phyloP scores from a whole-genome alignment of 2,888 invertebrate genomes.

The Smittia aterrima region DNA sequence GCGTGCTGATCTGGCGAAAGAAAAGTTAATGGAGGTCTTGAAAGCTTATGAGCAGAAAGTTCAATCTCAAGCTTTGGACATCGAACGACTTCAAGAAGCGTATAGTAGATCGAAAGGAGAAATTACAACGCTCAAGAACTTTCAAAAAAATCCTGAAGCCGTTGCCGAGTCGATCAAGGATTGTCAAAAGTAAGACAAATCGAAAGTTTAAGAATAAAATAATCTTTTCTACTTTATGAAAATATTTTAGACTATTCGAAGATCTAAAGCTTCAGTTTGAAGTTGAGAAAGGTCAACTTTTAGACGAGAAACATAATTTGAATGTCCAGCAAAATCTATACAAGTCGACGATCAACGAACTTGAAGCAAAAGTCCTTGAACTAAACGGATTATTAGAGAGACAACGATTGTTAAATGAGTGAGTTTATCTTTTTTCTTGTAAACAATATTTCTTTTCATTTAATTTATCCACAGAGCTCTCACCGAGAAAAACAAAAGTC shows the following conservation, averaged over 20 bases:
- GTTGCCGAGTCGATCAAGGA: slow-evolving; percentile 65
- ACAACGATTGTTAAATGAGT: slow-evolving; percentile 44
- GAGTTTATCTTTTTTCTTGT: slow-evolving; percentile 34
- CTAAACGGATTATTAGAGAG: slow-evolving; percentile 46
- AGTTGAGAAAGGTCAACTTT: slow-evolving; percentile 63
- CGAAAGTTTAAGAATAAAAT: neutral
- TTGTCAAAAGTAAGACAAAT: slow-evolving; percentile 61
- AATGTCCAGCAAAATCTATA: slow-evolving; percentile 43
- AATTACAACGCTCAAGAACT: slow-evolving; percentile 48
- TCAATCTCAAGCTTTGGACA: slow-evolving; percentile 53
- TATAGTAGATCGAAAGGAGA: slow-evolving; percentile 52
- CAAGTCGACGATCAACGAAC: slow-evolving; percentile 39
- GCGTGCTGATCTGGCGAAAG: slow-evolving; percentile 67
- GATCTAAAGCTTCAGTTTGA: slow-evolving; percentile 72
- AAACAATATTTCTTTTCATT: slow-evolving; percentile 15
- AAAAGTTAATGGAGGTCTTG: slow-evolving; percentile 71
- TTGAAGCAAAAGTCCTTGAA: slow-evolving; percentile 43
- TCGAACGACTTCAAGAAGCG: slow-evolving; percentile 52
- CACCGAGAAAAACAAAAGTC: slow-evolving; percentile 44
- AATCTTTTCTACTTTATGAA: neutral
- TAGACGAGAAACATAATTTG: slow-evolving; percentile 46
- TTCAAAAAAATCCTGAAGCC: slow-evolving; percentile 46
- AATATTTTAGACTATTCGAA: slow-evolving; percentile 65
- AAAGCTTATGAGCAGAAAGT: slow-evolving; percentile 72
- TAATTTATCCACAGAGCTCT: slow-evolving; percentile 41